Conservation (phyloP, 2,888 invertebrate species). For the Allophyes oxyacanthae region DNA sequence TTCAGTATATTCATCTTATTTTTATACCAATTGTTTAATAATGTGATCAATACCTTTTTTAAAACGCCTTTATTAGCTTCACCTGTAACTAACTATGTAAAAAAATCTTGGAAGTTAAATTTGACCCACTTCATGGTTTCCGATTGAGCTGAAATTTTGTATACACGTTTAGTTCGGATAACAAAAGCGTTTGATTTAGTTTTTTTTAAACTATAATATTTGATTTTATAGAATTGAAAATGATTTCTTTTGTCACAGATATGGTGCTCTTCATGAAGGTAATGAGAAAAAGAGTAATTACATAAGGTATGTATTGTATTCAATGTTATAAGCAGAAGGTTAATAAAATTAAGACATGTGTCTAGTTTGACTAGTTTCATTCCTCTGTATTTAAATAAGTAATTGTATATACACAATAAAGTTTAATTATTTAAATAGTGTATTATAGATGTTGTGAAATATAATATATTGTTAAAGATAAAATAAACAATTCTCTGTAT, state of each 20-base stretch:
- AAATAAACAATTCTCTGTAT: constrained; percentile 28
- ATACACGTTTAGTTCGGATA: no score
- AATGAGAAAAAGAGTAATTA: constrained; percentile 92
- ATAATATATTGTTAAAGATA: constrained; percentile 32
- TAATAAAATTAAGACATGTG: constrained; percentile 5
- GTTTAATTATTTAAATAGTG: constrained; percentile 20
- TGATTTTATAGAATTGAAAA: not conserved
- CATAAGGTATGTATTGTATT: constrained; percentile 64
- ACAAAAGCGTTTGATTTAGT: no score
- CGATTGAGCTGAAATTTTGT: no score
- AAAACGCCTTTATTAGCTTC: no score
- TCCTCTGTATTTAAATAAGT: constrained; percentile 23
- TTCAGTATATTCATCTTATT: no score
- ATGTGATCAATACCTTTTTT: no score
- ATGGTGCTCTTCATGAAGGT: constrained; percentile 98
- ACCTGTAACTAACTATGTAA: no score
- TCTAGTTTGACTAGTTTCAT: constrained; percentile 22
- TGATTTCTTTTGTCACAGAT: constrained; percentile 88
- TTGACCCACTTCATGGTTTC: no score
- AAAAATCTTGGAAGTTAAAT: no score
- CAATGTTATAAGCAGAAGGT: constrained; percentile 28
- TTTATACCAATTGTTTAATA: no score
- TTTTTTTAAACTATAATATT: no score
- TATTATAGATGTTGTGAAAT: constrained; percentile 28
- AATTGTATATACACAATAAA: constrained; percentile 36